Evolutionary conservation across 92 coral and sea anemone genomes (phyloP), one percentile per base, ranked within the genome.

Genomic region (Phenganax subtilis): DNA sequence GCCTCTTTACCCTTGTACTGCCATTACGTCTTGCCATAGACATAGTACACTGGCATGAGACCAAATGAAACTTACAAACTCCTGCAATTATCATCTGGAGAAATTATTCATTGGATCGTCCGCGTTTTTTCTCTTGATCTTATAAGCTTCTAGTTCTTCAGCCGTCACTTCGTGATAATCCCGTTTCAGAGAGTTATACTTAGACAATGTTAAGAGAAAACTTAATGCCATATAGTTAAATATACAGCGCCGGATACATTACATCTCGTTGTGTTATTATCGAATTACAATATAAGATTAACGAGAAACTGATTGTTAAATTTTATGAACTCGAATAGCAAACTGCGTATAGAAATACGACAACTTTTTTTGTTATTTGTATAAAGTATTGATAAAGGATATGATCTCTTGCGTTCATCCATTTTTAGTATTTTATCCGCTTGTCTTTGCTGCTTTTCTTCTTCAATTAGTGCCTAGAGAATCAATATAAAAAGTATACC

Each of bases 101-200:
- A 94, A 91, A 69, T 85, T 91, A 62, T 85, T 91, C 98, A 94
- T 94, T 2, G 98, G 98, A 76, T 94, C 98, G 58, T 94, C 97
- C 28, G 87, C 84, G 59, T 91, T 90, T 30, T 92, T 92, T 25
- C 98, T 88, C 70, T 87, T 94, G 81, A 94, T 90, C 70, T 93
- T 89, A 85, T 83, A 94, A 2, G 98, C 98, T 72, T 94, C 98
- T 82, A 94, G 83, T 72, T 94, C 94, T 84, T 94, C 98, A 66
- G 90, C 90, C 5, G 96, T 94, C 3, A 94, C 98, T 30, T 94
- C 98, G 57, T 71, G 89, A 31, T 80, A 79, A 83, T 94, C 94
- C n/a, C 97, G 93, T 67, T 88, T 89, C 65, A 90, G 86, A 6
- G 98, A 94, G 81, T 91, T 94, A 90, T 94, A 94, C 3, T 62